Evolutionary conservation across 2,113 vertebrate species (phyloP), one percentile per base, ranked within the genome.

Genomic region (Odobenus rosmarus): DNA sequence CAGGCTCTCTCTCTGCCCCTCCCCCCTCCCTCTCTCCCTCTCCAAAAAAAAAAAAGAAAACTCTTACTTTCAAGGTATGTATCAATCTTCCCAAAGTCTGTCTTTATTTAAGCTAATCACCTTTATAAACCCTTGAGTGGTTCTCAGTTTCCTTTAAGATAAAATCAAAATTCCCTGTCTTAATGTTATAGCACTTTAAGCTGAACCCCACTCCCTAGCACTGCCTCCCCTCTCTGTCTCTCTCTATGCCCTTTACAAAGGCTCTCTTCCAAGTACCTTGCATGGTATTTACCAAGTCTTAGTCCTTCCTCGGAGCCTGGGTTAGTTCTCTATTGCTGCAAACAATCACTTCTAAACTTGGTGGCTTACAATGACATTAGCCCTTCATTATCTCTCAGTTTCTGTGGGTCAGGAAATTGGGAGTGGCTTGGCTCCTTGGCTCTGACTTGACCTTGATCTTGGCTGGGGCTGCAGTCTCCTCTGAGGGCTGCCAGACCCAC

Each of bases 21-120:
- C 62, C 62, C 28, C 6, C 13, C 15, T 5, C 5, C 51, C 4
- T 1, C 13, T 13, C 51, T 1, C 1, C 31, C 31, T 0, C 28
- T 3, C 28, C 5, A 13, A n/a, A 36, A n/a, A 64, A 26, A 24
- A 26, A 62, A 67, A 74, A 49, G 33, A 39, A 85, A 74, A 74
- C 2, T 24, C 57, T 89, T 33, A 49, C 64, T 90, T 59, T n/a
- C 13, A 6, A 15, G 49, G 31, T 53, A 67, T 0, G 39, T 42
- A 11, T 51, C n/a, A 7, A 0, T 71, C n/a, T 46, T 46, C 96
- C 12, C 21, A 19, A 26, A 23, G 24, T 12, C 39, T 85, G 42
- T 23, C 49, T 79, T 26, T 39, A 61, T 24, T 12, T 49, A n/a
- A 26, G 46, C 28, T 5, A 31, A n/a, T 39, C 19, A 3, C 33